These are phyloP conservation scores for Candidula unifasciata DNA, from an alignment of 2,888 invertebrate genomes.

Conservation along the genomic window DNA sequence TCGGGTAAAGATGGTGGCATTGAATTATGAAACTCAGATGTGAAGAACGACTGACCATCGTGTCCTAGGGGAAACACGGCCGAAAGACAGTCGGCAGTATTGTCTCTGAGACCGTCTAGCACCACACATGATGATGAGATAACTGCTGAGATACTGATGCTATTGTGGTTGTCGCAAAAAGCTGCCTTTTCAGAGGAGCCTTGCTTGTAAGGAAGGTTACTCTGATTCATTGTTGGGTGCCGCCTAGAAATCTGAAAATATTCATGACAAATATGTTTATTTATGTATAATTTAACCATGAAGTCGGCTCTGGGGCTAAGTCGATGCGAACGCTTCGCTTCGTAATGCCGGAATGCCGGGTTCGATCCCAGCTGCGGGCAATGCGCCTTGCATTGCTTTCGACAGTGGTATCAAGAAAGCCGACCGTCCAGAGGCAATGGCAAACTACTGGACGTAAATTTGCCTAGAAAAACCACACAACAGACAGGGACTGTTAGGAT, in stretches of 20 bases:
- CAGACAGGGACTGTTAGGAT: too few species aligned
- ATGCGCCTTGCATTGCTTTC: too few species aligned
- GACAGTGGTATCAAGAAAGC: too few species aligned
- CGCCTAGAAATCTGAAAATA: neutral
- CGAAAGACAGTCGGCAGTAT: neutral
- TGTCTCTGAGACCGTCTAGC: conserved; percentile 46
- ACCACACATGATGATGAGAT: conserved; percentile 55
- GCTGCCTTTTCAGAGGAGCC: neutral
- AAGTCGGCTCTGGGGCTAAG: too few species aligned
- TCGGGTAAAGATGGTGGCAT: neutral
- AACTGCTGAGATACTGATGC: conserved; percentile 56
- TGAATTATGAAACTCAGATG: neutral
- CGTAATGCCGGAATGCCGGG: too few species aligned
- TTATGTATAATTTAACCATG: too few species aligned
- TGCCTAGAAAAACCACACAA: too few species aligned
- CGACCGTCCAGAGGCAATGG: too few species aligned
- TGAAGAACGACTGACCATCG: neutral
- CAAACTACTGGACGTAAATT: too few species aligned
- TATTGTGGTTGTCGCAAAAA: conserved; percentile 17
- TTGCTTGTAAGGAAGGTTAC: neutral
- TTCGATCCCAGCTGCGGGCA: too few species aligned
- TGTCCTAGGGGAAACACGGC: neutral
- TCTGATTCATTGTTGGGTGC: neutral
- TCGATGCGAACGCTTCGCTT: too few species aligned
- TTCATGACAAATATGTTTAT: neutral